A percentile compares a stretch with the other conserved stretches of the same genome.
These are phyloP conservation scores for Halictus rubicundus DNA, from an alignment of 1,140 invertebrate species.

Conservation along the genomic window DNA sequence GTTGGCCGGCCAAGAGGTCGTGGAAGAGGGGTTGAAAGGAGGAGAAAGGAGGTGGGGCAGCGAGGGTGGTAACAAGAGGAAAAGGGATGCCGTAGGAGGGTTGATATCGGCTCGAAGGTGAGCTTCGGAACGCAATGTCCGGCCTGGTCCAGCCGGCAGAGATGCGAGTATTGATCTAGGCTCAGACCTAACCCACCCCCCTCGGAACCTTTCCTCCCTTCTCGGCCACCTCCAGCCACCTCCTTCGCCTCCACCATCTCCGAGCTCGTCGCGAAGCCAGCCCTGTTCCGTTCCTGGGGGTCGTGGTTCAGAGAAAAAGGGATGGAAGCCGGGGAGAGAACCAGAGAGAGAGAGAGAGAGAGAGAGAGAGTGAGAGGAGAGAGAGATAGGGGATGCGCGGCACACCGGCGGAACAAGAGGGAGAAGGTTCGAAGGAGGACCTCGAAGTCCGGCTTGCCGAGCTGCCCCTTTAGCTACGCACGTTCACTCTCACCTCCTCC, in stretches of 20 bases:
- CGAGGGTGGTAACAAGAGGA: conserved; percentile 45
- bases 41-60: conserved; percentile 50
- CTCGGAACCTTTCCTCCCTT: conserved; percentile 60
- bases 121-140: conserved; percentile 79
- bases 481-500: conserved; percentile 72
- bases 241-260: conserved; percentile 72
- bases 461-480: conserved; percentile 72
- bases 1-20: conserved; percentile 59
- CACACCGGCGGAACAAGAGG: conserved; percentile 10
- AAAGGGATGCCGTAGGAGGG: conserved; percentile 54
- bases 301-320: conserved; percentile 49
- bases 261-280: conserved; percentile 68
- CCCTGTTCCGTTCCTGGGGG: conserved; percentile 73
- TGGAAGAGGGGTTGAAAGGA: conserved; percentile 50
- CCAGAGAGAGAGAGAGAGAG: conserved; percentile 42
- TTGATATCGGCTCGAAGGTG: conserved; percentile 66
- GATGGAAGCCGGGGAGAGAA: conserved; percentile 44
- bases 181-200: conserved; percentile 62
- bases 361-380: conserved; percentile 35
- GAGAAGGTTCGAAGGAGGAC: conserved; percentile 63
- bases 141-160: conserved; percentile 78
- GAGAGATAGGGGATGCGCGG: conserved; percentile 20
- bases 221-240: conserved; percentile 72
- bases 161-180: conserved; percentile 81
- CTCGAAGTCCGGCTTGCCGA: conserved; percentile 72